These are phyloP conservation scores for Atta texana DNA, from an alignment of 1,140 invertebrate species.

Conservation along the genomic window DNA sequence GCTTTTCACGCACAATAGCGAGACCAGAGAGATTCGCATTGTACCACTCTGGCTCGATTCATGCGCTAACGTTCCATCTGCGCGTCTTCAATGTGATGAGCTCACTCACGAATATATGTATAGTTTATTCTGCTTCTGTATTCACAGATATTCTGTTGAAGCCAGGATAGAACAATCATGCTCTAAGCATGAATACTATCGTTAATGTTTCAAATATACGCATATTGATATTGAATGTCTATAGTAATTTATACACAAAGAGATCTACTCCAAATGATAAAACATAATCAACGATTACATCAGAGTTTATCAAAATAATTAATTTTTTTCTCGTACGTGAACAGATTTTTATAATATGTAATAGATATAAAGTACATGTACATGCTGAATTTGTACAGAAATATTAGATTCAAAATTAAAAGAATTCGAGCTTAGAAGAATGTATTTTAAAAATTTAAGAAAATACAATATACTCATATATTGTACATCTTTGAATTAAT, in stretches of 20 bases:
- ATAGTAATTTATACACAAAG: not conserved
- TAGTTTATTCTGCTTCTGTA: conserved; percentile 51
- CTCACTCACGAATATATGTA: conserved; percentile 38
- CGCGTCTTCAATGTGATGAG: conserved; percentile 66
- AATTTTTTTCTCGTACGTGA: too few species aligned
- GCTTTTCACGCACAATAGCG: conserved; percentile 25
- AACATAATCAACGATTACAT: not conserved
- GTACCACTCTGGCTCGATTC: conserved; percentile 47
- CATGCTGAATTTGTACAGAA: conserved; percentile 2
- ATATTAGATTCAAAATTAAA: conserved; percentile 1
- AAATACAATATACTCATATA: not conserved
- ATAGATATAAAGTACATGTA: not conserved
- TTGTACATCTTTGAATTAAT: not conserved
- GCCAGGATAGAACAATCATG: not conserved
- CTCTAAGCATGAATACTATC: conserved; percentile 22
- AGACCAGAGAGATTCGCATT: conserved; percentile 62
- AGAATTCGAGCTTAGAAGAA: not conserved
- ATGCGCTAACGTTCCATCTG: conserved; percentile 48
- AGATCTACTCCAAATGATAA: not conserved
- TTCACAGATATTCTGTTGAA: conserved; percentile 33
- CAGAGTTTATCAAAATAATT: not conserved
- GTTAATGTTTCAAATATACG: conserved; percentile 20
- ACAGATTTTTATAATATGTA: not conserved
- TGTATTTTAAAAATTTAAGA: not conserved
- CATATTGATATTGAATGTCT: not conserved